phyloP scores from a whole-genome alignment of 92 coral and sea anemone genomes.

The Siderastrea siderea region DNA sequence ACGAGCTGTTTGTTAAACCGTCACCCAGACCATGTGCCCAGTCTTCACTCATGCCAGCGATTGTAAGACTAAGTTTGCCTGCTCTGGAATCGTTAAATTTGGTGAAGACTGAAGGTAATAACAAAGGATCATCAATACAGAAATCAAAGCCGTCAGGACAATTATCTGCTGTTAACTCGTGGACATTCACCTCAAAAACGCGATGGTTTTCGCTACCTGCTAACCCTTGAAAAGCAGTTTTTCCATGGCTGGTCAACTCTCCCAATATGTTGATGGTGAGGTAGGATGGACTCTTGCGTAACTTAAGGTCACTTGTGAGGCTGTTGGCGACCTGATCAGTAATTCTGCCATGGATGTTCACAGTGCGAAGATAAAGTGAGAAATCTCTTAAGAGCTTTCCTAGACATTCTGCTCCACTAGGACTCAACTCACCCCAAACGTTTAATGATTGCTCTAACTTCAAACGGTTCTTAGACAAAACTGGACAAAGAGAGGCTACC shows the following conservation, averaged over 20 bases:
- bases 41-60: not conserved
- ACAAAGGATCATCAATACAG: not conserved
- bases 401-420: not conserved
- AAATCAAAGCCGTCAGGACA: not conserved
- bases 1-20: not conserved
- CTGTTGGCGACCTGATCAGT: not conserved
- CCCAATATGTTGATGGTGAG: not conserved
- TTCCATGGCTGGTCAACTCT: not conserved
- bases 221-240: not conserved
- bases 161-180: not conserved
- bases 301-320: not conserved
- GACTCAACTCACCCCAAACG: constrained; percentile 1
- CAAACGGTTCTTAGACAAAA: not conserved
- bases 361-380: not conserved
- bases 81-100: not conserved
- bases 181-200: not conserved
- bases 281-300: not conserved
- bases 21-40: not conserved
- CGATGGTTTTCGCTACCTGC: not conserved
- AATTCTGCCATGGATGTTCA: not conserved
- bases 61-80: not conserved
- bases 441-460: not conserved
- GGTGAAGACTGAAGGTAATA: not conserved
- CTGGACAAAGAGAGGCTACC: not conserved
- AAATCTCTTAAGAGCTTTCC: not conserved